Base-by-base conservation (phyloP, 2,113 vertebrate species). In the Spea multiplicata region DNA sequence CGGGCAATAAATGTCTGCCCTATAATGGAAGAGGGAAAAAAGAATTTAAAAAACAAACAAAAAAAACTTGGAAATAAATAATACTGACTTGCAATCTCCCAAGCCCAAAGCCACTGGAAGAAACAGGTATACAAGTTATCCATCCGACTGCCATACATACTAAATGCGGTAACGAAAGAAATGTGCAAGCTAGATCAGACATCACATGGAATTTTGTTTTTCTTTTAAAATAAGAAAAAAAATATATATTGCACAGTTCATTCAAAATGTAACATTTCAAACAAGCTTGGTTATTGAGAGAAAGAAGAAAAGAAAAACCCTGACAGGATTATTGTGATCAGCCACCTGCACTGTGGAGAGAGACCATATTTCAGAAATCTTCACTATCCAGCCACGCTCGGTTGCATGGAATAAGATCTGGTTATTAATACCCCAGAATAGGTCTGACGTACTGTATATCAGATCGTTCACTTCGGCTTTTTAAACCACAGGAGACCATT, bases 21-120 rank as follows among this genome's bases (percentile, higher is more conserved):
- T 6, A 6, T 53, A 8, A 53, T 53, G 50, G 50, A 6, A 53
- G 50, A 53, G 50, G 6, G 6, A 53, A 1, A 53, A 53, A 2
- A 53, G 2, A 53, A 53, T 1, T 1, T 1, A 53, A 53, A 53
- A 53, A 53, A 53, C 1, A 53, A 6, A 53, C 1, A 10, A 53
- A 10, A 10, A 10, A 53, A 6, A 10, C 50, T 8, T 53, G 50
- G 50, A 59, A 59, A 59, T 59, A 59, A 59, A 46, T 66, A 72
- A 87, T 76, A 86, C 84, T 84, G 86, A 86, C 84, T 83, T 84
- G 84, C 86, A 53, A 71, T 83, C 81, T 9, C 12, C 85, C 67
- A 70, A 75, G 84, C 83, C 82, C 85, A 87, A 83, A 84, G 84
- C 71, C 84, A 88, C 80, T 82, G 86, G 83, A 86, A 88, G 83